phyloP scores from a whole-genome alignment of 2,797 vertebrate species.

The Sphenodon punctatus region DNA sequence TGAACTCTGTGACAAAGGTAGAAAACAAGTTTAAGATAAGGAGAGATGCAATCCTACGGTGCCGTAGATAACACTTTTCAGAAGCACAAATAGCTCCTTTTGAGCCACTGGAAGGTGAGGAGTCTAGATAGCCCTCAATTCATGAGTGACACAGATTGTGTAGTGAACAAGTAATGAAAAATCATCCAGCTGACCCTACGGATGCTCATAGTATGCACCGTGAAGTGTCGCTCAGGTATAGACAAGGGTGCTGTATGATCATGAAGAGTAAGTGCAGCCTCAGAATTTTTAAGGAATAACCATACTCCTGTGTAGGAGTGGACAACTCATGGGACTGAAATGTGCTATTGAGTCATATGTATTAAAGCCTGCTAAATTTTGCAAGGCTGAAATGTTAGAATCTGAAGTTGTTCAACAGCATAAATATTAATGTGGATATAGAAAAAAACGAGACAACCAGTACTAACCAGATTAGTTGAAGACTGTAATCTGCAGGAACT shows the following conservation, averaged over 20 bases:
- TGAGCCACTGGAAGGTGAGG: constrained; percentile 46
- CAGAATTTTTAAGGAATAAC: constrained; percentile 42
- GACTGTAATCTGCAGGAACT: too few relatives aligned
- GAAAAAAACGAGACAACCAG: too few relatives aligned
- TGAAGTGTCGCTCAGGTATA: constrained; percentile 22
- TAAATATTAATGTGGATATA: too few relatives aligned
- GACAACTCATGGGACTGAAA: constrained; percentile 2
- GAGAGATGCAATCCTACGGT: not conserved
- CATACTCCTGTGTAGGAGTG: constrained; percentile 2
- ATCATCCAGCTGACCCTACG: constrained; percentile 57
- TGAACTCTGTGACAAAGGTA: not conserved
- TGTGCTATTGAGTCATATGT: not conserved
- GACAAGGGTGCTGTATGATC: constrained; percentile 30
- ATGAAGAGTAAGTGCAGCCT: constrained; percentile 34
- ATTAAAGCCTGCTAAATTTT: not conserved
- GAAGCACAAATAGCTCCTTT: constrained; percentile 57
- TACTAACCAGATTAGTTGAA: too few relatives aligned
- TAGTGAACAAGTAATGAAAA: constrained; percentile 56
- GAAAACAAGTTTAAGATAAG: not conserved
- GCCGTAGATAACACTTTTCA: constrained; percentile 26
- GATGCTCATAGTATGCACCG: constrained; percentile 55
- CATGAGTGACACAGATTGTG: constrained; percentile 55
- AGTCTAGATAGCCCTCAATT: constrained; percentile 49
- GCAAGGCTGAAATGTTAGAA: not conserved
- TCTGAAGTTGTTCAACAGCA: constrained; percentile 3